phyloP scores from a whole-genome alignment of 2,888 invertebrate genomes.

The Drosophila trichaetosa region DNA sequence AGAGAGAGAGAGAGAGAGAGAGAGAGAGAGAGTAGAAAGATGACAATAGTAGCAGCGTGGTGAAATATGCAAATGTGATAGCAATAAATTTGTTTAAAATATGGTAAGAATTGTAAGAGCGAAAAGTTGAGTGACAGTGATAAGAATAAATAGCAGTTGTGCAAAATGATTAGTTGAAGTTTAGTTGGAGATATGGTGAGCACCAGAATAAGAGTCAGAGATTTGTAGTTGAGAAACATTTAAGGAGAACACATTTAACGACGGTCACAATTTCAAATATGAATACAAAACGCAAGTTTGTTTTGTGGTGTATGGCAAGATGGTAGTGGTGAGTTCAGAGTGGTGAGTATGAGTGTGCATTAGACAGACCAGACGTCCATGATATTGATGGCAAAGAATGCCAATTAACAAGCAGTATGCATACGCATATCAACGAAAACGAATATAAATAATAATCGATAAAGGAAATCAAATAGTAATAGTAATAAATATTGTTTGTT shows the following conservation, averaged over 20 bases:
- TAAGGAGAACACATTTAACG: neutral
- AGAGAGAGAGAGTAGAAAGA: slow-evolving; percentile 8
- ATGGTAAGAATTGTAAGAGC: no score
- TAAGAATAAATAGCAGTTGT: neutral
- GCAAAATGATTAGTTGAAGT: neutral
- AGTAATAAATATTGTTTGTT: slow-evolving; percentile 2
- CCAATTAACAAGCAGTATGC: slow-evolving; percentile 19
- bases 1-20: neutral
- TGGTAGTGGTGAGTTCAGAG: neutral
- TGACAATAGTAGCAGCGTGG: slow-evolving; percentile 36
- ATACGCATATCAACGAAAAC: neutral
- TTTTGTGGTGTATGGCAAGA: neutral
- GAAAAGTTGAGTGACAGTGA: no score
- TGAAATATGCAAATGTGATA: slow-evolving; percentile 18
- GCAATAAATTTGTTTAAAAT: neutral
- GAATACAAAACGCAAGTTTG: neutral
- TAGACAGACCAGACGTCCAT: slow-evolving; percentile 25
- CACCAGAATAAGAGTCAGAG: neutral
- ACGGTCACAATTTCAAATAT: neutral
- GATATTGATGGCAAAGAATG: slow-evolving; percentile 35
- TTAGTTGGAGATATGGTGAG: neutral
- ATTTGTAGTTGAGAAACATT: neutral
- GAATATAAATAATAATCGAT: neutral
- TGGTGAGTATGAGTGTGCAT: slow-evolving; percentile 14
- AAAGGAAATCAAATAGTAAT: neutral